Percentiles rank a stretch among this genome's conserved stretches.
phyloP scores from a whole-genome alignment of 2,797 vertebrate genomes.

The Chromis chromis region DNA sequence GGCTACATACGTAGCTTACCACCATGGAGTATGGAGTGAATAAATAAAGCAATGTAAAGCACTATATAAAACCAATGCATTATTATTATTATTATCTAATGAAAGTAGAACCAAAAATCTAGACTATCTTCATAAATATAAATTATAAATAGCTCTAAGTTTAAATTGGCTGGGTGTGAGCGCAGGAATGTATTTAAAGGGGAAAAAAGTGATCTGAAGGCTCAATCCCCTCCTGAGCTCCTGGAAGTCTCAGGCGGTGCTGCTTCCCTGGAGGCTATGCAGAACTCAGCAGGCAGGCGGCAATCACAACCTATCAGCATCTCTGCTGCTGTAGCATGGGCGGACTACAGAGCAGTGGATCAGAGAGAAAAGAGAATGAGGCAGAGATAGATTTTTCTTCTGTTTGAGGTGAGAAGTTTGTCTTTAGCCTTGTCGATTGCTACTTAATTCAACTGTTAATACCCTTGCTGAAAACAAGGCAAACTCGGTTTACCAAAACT shows the following conservation, averaged over 20 bases:
- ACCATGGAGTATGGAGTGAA: no score
- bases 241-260: conserved; percentile 41
- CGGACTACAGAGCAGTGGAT: conserved; percentile 67
- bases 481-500: conserved; percentile 11
- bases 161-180: neutral
- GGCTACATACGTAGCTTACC: no score
- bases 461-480: neutral
- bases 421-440: conserved; percentile 9
- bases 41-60: no score
- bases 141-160: neutral
- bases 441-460: conserved; percentile 2
- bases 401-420: conserved; percentile 41
- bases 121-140: neutral
- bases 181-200: conserved; percentile 11
- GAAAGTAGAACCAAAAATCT: conserved; percentile 5
- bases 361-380: conserved; percentile 44
- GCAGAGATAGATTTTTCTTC: conserved; percentile 32
- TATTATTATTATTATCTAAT: no score
- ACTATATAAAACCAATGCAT: no score
- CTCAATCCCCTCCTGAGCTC: conserved; percentile 43
- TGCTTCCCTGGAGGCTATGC: conserved; percentile 47
- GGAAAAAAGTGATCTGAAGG: conserved; percentile 14
- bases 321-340: conserved; percentile 37
- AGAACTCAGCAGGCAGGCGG: conserved; percentile 61
- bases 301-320: conserved; percentile 63